These are phyloP conservation scores for Muscicapa adusta DNA, from an alignment of 2,113 vertebrate species.

Conservation along the genomic window DNA sequence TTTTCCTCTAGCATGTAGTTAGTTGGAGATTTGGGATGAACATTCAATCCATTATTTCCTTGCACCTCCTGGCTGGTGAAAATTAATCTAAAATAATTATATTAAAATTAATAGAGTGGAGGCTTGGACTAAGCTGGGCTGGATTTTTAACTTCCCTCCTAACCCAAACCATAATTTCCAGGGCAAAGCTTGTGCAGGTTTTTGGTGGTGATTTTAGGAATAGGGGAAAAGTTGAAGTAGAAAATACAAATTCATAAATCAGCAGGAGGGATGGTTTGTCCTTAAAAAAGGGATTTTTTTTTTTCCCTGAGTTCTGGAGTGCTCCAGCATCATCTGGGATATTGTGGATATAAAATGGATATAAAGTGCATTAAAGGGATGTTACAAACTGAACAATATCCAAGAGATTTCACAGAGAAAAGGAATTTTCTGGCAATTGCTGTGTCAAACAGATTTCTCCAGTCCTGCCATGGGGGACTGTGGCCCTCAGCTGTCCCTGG, in stretches of 20 bases:
- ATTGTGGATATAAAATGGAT: not conserved
- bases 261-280: not conserved
- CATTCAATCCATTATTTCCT: not conserved
- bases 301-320: not conserved
- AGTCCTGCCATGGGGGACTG: not conserved
- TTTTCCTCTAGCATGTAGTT: not conserved
- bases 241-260: not conserved
- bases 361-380: not conserved
- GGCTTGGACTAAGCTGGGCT: not conserved
- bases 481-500: not conserved
- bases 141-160: not conserved
- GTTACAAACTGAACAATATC: not conserved
- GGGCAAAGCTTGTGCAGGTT: not conserved
- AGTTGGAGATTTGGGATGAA: not conserved
- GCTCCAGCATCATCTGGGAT: not conserved
- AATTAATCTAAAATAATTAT: not conserved
- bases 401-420: not conserved
- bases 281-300: not conserved
- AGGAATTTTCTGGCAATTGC: not conserved
- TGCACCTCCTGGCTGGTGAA: not conserved
- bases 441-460: not conserved
- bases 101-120: not conserved
- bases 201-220: not conserved
- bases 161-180: not conserved
- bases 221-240: not conserved